phyloP scores from a whole-genome alignment of 2,797 vertebrate species.

The Falco columbarius region DNA sequence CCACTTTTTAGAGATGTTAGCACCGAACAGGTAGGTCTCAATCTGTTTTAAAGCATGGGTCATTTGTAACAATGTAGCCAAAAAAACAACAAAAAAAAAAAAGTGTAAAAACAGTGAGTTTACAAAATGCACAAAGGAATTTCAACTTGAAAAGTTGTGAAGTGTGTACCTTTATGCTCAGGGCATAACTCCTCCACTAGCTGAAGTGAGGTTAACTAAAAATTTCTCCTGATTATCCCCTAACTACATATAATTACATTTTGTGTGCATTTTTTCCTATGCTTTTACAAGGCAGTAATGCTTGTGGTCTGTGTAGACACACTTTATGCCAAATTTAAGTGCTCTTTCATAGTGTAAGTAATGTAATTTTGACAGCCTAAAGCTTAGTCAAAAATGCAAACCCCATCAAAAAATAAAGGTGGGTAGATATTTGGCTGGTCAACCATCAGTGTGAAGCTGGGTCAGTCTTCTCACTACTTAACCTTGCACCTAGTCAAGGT shows the following conservation, averaged over 20 bases:
- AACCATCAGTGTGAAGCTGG: background rate
- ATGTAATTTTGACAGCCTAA: background rate
- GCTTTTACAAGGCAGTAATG: background rate
- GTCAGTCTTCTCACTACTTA: background rate
- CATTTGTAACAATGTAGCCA: background rate
- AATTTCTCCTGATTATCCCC: background rate
- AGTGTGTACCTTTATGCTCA: background rate
- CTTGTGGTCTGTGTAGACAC: background rate
- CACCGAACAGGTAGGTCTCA: background rate
- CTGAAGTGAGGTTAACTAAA: background rate
- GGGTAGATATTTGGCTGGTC: background rate
- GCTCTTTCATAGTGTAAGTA: background rate
- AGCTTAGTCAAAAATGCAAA: background rate
- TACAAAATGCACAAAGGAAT: background rate
- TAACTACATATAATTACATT: background rate
- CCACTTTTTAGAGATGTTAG: background rate
- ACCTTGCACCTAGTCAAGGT: background rate
- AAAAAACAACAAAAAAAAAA: background rate
- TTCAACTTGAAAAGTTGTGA: background rate
- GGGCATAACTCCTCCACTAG: background rate
- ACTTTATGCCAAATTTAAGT: background rate
- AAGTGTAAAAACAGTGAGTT: background rate
- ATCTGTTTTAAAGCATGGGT: background rate
- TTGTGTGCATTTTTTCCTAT: background rate
- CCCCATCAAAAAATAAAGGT: background rate